Percentiles rank a stretch among this genome's conserved stretches.
Conservation (phyloP, 1,140 invertebrate genomes). For the Orchestia grillus region DNA sequence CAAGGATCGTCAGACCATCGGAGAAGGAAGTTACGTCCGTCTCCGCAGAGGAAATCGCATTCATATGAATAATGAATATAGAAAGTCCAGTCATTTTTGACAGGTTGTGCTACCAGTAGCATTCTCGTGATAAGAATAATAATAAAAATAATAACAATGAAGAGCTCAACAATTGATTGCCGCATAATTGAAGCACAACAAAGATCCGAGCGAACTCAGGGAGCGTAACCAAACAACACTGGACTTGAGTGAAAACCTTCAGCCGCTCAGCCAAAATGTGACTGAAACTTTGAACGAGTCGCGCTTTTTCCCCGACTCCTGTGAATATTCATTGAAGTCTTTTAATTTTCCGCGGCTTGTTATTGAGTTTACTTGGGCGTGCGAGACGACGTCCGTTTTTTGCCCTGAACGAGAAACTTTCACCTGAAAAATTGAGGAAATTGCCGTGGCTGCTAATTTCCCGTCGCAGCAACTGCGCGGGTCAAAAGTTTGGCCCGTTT, state of each 20-base stretch:
- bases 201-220: neutral
- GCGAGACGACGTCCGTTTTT: neutral
- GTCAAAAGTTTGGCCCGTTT: neutral
- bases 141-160: too few species aligned
- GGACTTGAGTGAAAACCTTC: neutral
- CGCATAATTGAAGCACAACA: neutral
- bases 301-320: neutral
- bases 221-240: neutral
- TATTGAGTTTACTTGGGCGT: slow-evolving; percentile 7
- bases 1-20: too few species aligned
- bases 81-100: too few species aligned
- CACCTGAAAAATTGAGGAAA: neutral
- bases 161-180: neutral
- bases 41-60: too few species aligned
- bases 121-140: too few species aligned
- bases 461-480: neutral
- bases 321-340: neutral
- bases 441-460: neutral
- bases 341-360: neutral
- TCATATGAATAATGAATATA: too few species aligned
- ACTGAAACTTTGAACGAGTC: neutral
- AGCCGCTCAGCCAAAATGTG: neutral
- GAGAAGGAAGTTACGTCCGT: too few species aligned
- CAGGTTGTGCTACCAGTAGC: too few species aligned
- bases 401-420: neutral